Evolutionary conservation across 2,113 vertebrate species (phyloP), one percentile per base, ranked within the genome.

Genomic region (Nothocercus nigrocapillus): DNA sequence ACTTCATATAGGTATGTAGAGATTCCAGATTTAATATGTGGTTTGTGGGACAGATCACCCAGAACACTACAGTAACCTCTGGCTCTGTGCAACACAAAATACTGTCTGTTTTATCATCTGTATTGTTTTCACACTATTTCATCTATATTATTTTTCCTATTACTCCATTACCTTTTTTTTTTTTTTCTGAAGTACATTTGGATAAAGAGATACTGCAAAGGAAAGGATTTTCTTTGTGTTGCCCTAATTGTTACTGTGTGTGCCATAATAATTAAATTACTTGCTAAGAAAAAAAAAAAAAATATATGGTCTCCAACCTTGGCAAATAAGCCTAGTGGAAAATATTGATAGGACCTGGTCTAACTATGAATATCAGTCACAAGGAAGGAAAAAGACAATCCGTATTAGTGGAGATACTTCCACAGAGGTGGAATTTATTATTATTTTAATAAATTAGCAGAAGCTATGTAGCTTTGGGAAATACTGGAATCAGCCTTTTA

Each of bases 251-350:
- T 36, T 36, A 36, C 8, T 36, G 36, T 36, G 11, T 66, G 30
- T 28, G 68, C 25, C 22, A 10, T 45, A 18, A 44, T 36, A 53
- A 81, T 75, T 84, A 69, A 21, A 64, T 72, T 68, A 62, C 53
- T 89, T 64, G 45, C 16, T 47, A 56, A 25, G 34, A 38, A 76
- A 76, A 72, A 87, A 76, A 76, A 72, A 87, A 45, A 45, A 17
- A 42, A 36, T 36, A 36, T 0, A 2, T 4, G 2, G 42, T 62
- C 20, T 53, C 10, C 36, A 77, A 74, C 13, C 9, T 36, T 16
- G 72, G 21, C 61, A 81, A 91, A 67, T 32, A 58, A 87, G 14
- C 10, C 4, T 58, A 56, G 16, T 53, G 30, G 54, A 86, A 87
- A 84, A 32, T 58, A 67, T 7, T 3, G 1, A 44, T 62, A 70